Evolutionary conservation across 2,888 invertebrate genomes (phyloP).

Genomic region (Strigamia crassipes): DNA sequence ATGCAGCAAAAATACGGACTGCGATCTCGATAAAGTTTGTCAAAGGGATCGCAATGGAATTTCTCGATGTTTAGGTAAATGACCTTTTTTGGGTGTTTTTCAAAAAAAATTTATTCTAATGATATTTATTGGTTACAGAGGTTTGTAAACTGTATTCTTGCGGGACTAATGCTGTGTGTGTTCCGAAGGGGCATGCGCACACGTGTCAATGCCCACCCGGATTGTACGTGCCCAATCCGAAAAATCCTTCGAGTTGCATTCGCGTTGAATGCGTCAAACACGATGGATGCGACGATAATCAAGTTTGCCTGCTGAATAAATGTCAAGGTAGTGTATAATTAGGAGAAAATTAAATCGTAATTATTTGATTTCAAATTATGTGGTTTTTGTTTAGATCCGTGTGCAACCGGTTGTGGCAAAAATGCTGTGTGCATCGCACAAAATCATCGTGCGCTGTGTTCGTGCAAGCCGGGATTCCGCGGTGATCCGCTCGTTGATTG

Average conservation of each 20-base stretch:
- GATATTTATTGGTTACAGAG: slow-evolving; percentile 46
- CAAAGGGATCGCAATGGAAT: slow-evolving; percentile 49
- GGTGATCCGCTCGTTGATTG: slow-evolving; percentile 52
- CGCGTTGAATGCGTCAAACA: slow-evolving; percentile 80
- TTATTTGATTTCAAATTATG: neutral
- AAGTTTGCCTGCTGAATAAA: slow-evolving; percentile 82
- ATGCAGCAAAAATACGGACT: slow-evolving; percentile 12
- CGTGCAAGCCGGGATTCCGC: slow-evolving; percentile 82
- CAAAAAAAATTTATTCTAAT: neutral
- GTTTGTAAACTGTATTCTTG: slow-evolving; percentile 74
- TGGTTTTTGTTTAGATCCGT: slow-evolving; percentile 46
- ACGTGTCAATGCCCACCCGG: slow-evolving; percentile 89
- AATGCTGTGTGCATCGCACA: slow-evolving; percentile 88
- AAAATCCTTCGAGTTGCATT: slow-evolving; percentile 64
- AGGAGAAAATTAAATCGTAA: neutral
- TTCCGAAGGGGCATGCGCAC: slow-evolving; percentile 85
- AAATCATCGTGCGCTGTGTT: slow-evolving; percentile 79
- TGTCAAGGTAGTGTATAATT: slow-evolving; percentile 64
- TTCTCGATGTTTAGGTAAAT: slow-evolving; percentile 50
- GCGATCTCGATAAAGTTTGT: slow-evolving; percentile 44
- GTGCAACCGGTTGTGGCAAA: slow-evolving; percentile 77
- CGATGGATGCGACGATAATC: slow-evolving; percentile 75
- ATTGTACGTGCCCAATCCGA: slow-evolving; percentile 82
- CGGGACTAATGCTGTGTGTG: slow-evolving; percentile 84
- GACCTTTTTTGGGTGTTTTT: neutral